Evolutionary conservation across 2,888 invertebrate species (phyloP).

Genomic region (Melinaea menophilus): DNA sequence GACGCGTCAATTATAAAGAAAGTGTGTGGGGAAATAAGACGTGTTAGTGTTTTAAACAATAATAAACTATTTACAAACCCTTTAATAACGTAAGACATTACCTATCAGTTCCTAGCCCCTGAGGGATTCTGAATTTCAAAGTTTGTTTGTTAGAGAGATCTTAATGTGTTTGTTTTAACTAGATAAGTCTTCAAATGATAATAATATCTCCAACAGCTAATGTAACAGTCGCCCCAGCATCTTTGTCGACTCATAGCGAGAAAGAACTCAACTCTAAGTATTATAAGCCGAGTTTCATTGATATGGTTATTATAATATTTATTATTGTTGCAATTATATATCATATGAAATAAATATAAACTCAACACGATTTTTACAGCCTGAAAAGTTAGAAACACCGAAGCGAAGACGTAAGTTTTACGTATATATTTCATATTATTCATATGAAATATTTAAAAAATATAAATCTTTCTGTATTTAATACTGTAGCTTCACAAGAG

Average conservation of each 20-base stretch:
- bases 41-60: slow-evolving; percentile 35
- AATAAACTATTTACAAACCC: too few relatives aligned
- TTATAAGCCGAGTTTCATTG: slow-evolving; percentile 51
- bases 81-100: not conserved
- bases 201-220: slow-evolving; percentile 17
- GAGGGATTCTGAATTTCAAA: too few relatives aligned
- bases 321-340: not conserved
- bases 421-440: too few relatives aligned
- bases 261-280: slow-evolving; percentile 55
- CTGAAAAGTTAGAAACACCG: slow-evolving; percentile 43
- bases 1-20: slow-evolving; percentile 64
- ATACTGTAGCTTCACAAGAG: slow-evolving; percentile 17
- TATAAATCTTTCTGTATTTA: not conserved
- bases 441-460: too few relatives aligned
- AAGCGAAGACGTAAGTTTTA: slow-evolving; percentile 37
- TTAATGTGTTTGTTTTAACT: too few relatives aligned
- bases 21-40: slow-evolving; percentile 63
- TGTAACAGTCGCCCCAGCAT: slow-evolving; percentile 31
- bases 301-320: slow-evolving; percentile 40
- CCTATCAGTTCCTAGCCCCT: not conserved
- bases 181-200: too few relatives aligned
- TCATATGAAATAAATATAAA: not conserved
- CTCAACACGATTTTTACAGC: slow-evolving; percentile 19
- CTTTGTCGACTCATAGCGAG: slow-evolving; percentile 44
- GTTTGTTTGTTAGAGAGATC: too few relatives aligned